These are phyloP conservation scores for Drosophila ezoana DNA, from an alignment of 2,888 invertebrate species.

Conservation along the genomic window DNA sequence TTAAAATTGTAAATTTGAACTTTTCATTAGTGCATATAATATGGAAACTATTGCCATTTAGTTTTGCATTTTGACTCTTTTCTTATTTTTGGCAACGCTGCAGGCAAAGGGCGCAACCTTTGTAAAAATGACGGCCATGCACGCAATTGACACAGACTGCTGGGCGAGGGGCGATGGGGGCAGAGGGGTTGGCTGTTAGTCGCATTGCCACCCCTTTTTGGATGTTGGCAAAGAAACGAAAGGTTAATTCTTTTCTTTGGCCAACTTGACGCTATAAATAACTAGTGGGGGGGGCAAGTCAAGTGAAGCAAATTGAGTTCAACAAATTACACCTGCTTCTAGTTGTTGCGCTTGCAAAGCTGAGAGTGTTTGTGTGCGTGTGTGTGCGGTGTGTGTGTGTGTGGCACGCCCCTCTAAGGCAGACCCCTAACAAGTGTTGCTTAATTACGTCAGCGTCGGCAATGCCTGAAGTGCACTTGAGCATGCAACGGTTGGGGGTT, in stretches of 20 bases:
- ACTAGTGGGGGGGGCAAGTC: slow-evolving; percentile 40
- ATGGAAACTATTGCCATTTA: slow-evolving; percentile 48
- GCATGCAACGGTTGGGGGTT: slow-evolving; percentile 55
- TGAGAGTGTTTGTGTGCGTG: slow-evolving; percentile 21
- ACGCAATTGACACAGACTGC: slow-evolving; percentile 46
- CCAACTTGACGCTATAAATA: slow-evolving; percentile 52
- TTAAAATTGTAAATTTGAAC: slow-evolving; percentile 74
- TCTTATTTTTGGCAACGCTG: slow-evolving; percentile 26
- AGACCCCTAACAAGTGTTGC: slow-evolving; percentile 69
- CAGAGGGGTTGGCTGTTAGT: background rate
- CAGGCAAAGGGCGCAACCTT: slow-evolving; percentile 28
- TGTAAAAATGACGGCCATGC: slow-evolving; percentile 49
- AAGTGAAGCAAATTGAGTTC: slow-evolving; percentile 72
- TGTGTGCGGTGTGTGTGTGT: slow-evolving; percentile 20
- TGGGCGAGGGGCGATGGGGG: background rate
- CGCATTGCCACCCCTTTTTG: slow-evolving; percentile 25
- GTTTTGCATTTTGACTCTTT: slow-evolving; percentile 10
- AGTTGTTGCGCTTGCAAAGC: slow-evolving; percentile 11
- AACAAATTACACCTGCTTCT: slow-evolving; percentile 74
- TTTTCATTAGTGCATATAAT: slow-evolving; percentile 53
- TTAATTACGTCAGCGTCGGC: slow-evolving; percentile 73
- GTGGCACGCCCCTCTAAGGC: slow-evolving; percentile 19
- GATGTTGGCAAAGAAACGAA: slow-evolving; percentile 21
- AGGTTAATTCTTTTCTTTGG: slow-evolving; percentile 47
- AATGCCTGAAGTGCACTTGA: slow-evolving; percentile 67